Evolutionary conservation across 2,888 invertebrate species (phyloP), one percentile per base, ranked within the genome.

Genomic region (Tipula vernalis): DNA sequence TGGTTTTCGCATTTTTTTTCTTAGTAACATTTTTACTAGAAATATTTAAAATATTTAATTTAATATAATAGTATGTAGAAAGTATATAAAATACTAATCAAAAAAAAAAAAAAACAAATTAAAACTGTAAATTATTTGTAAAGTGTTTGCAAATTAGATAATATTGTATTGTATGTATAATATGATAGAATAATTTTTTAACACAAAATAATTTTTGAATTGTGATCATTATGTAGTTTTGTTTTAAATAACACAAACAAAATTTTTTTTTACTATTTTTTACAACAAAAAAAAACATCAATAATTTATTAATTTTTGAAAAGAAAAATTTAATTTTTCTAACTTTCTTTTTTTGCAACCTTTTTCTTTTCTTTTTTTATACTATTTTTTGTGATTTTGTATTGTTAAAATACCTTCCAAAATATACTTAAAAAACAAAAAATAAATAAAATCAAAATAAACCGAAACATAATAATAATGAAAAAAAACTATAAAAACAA

Each of bases 401-500:
- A 41, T 84, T 84, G 39, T 84, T 41, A 3, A 15, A 36, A 36
- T 84, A 41, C 84, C 84, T 84, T 36, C 36, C 71, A 71, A 71
- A 71, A 86, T 85, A 85, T 18, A 44, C 84, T 84, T 36, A 51
- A 36, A 51, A 57, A 86, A 36, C 42, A 87, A 87, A 83, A 83
- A n/a, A 28, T 28, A 84, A 84, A 84, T 39, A 84, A 71, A 71
- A 28, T 10, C 28, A 71, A 71, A 71, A 71, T 71, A 18, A 28
- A 71, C 71, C 71, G 71, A 71, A 71, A 71, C 71, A 71, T 87
- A 83, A 39, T 85, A 47, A 85, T 86, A 88, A 42, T 87, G 86
- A 87, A 87, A 87, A 87, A 71, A 87, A 57, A 87, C 13, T 86
- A 39, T 39, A 41, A 47, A 86, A 57, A 87, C 87, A 41, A 85